Evolutionary conservation across 2,888 invertebrate genomes (phyloP).

Genomic region (Apocheima hispidaria): DNA sequence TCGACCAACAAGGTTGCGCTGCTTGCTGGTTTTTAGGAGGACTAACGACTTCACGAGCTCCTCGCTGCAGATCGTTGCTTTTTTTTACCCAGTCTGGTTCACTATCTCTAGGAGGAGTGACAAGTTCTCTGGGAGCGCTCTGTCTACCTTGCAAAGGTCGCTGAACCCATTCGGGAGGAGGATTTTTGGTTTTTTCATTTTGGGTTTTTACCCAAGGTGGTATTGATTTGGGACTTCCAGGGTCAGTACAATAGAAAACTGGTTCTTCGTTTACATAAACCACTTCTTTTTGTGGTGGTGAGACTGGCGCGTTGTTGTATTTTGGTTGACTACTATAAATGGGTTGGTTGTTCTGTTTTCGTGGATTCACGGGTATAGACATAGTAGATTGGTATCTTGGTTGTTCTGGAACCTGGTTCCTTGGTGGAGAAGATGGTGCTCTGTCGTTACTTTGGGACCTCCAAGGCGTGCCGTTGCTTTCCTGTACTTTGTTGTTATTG

Average conservation of each 20-base stretch:
- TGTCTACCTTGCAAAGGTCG: slow-evolving; percentile 73
- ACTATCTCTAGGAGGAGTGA: slow-evolving; percentile 74
- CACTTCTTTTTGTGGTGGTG: slow-evolving; percentile 70
- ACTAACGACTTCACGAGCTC: slow-evolving; percentile 72
- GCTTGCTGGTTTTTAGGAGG: slow-evolving; percentile 78
- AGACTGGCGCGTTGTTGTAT: slow-evolving; percentile 55
- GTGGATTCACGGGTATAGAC: slow-evolving; percentile 79
- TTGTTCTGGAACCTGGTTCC: slow-evolving; percentile 60
- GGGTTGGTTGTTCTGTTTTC: slow-evolving; percentile 64
- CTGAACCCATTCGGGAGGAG: slow-evolving; percentile 80
- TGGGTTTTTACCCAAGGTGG: slow-evolving; percentile 81
- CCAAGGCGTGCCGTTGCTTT: slow-evolving; percentile 63
- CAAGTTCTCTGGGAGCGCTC: slow-evolving; percentile 71
- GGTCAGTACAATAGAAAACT: slow-evolving; percentile 77
- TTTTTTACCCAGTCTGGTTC: slow-evolving; percentile 82
- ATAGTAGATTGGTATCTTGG: slow-evolving; percentile 80
- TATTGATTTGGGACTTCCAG: slow-evolving; percentile 78
- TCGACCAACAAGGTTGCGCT: slow-evolving; percentile 79
- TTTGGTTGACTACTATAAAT: slow-evolving; percentile 60
- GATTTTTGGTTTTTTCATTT: slow-evolving; percentile 82
- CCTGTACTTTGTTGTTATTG: slow-evolving; percentile 68
- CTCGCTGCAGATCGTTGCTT: slow-evolving; percentile 76
- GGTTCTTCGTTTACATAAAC: slow-evolving; percentile 81
- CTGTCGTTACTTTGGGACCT: slow-evolving; percentile 60
- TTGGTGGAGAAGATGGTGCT: slow-evolving; percentile 58